These are phyloP conservation scores for Cetoscarus ocellatus DNA, from an alignment of 2,797 vertebrate species.

Conservation along the genomic window DNA sequence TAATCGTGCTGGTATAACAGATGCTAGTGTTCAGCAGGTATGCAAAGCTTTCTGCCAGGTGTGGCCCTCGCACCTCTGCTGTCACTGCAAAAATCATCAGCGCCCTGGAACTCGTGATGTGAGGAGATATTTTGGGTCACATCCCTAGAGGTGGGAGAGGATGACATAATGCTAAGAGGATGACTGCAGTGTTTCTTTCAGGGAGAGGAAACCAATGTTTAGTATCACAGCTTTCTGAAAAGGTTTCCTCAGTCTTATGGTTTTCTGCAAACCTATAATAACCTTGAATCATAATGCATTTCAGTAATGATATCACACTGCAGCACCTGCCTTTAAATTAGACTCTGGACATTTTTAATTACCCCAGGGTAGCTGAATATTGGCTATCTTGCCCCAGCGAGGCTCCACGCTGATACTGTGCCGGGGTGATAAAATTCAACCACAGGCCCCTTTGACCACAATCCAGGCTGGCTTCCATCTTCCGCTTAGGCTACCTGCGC, in stretches of 20 bases:
- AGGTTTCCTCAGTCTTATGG: constrained; percentile 41
- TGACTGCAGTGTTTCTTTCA: constrained; percentile 15
- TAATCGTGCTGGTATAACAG: constrained; percentile 53
- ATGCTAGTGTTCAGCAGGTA: constrained; percentile 59
- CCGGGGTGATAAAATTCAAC: constrained; percentile 75
- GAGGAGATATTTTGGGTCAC: constrained; percentile 65
- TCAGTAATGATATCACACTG: constrained; percentile 77
- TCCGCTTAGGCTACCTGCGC: constrained; percentile 58
- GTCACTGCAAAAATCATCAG: constrained; percentile 64
- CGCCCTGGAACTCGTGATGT: constrained; percentile 48
- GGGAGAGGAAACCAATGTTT: constrained; percentile 21
- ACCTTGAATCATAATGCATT: constrained; percentile 75
- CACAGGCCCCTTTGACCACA: constrained; percentile 76
- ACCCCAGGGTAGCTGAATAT: constrained; percentile 73
- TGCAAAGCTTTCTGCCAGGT: constrained; percentile 61
- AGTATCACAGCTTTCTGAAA: constrained; percentile 33
- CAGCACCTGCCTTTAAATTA: constrained; percentile 76
- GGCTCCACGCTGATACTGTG: constrained; percentile 67
- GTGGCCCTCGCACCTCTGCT: constrained; percentile 61
- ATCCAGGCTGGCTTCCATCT: constrained; percentile 65
- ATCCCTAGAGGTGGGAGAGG: constrained; percentile 27
- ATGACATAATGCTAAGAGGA: constrained; percentile 55
- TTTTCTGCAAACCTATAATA: constrained; percentile 58
- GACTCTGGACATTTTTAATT: constrained; percentile 75
- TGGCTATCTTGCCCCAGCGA: constrained; percentile 67